Conservation (phyloP, 2,888 invertebrate genomes). For the Merodon equestris region DNA sequence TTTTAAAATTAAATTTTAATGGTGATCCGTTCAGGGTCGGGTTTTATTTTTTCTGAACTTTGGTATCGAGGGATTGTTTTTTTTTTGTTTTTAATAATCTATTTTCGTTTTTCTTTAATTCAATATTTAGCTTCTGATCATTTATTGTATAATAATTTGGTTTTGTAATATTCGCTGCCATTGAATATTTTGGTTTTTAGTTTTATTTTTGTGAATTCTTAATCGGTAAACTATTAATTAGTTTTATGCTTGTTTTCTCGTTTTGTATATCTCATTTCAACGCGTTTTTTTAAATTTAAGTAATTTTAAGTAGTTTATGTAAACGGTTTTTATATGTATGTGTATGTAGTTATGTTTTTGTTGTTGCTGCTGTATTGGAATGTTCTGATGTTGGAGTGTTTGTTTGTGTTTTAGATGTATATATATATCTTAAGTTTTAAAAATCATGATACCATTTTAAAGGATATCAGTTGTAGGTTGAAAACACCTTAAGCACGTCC, state of each 20-base stretch:
- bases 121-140: slow-evolving; percentile 37
- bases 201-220: slow-evolving; percentile 55
- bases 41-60: slow-evolving; percentile 55
- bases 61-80: slow-evolving; percentile 62
- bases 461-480: slow-evolving; percentile 66
- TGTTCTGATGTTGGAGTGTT: slow-evolving; percentile 37
- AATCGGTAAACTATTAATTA: slow-evolving; percentile 68
- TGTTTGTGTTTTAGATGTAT: slow-evolving; percentile 16
- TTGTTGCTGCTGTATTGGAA: slow-evolving; percentile 72
- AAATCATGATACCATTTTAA: slow-evolving; percentile 40
- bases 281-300: slow-evolving; percentile 36
- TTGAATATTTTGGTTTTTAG: slow-evolving; percentile 47
- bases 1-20: slow-evolving; percentile 64
- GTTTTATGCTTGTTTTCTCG: slow-evolving; percentile 55
- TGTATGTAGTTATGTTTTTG: slow-evolving; percentile 46
- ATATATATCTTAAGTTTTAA: slow-evolving; percentile 16
- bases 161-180: slow-evolving; percentile 58
- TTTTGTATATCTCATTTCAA: slow-evolving; percentile 26
- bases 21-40: slow-evolving; percentile 51
- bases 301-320: slow-evolving; percentile 36
- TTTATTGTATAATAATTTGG: slow-evolving; percentile 27
- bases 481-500: slow-evolving; percentile 76
- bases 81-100: slow-evolving; percentile 51
- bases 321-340: slow-evolving; percentile 42
- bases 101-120: too few relatives aligned